These are phyloP conservation scores for Cinclus cinclus DNA, from an alignment of 2,113 vertebrate species.

Conservation along the genomic window DNA sequence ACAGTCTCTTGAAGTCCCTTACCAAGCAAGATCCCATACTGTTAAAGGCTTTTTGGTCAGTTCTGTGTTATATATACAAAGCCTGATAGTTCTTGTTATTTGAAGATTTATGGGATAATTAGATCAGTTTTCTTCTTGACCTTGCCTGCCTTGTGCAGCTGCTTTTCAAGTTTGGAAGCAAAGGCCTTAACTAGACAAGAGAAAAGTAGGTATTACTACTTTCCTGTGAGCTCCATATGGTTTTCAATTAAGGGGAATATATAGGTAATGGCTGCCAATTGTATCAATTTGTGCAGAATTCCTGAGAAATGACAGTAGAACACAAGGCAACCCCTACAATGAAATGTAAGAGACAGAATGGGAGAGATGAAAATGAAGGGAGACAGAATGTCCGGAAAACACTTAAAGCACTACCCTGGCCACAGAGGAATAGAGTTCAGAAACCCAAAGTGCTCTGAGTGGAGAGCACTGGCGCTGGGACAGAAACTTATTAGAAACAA, in stretches of 20 bases:
- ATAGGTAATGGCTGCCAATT: conserved; percentile 12
- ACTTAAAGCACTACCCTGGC: not conserved
- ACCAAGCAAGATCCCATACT: not conserved
- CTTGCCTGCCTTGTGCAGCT: conserved; percentile 24
- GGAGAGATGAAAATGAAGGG: conserved; percentile 18
- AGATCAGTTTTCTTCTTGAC: conserved; percentile 43
- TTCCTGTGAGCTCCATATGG: conserved; percentile 23
- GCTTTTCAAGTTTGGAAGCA: conserved; percentile 43
- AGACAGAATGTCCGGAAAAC: not conserved
- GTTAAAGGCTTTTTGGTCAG: not conserved
- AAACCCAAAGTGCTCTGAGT: not conserved
- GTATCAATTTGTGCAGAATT: conserved; percentile 48
- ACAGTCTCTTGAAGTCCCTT: not conserved
- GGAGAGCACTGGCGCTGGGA: not conserved
- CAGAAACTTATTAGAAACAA: not conserved
- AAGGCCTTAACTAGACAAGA: conserved; percentile 33
- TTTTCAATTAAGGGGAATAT: conserved; percentile 47
- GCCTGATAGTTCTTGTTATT: not conserved
- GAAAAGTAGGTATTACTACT: conserved; percentile 1
- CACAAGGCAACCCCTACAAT: conserved; percentile 15
- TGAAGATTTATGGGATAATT: conserved; percentile 53
- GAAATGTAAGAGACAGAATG: not conserved
- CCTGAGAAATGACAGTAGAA: conserved; percentile 1
- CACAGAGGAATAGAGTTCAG: not conserved
- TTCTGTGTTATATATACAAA: not conserved